Percentiles rank a stretch among this genome's conserved stretches.
Evolutionary conservation across 2,113 vertebrate genomes (phyloP).

Genomic region (Rostratula benghalensis): DNA sequence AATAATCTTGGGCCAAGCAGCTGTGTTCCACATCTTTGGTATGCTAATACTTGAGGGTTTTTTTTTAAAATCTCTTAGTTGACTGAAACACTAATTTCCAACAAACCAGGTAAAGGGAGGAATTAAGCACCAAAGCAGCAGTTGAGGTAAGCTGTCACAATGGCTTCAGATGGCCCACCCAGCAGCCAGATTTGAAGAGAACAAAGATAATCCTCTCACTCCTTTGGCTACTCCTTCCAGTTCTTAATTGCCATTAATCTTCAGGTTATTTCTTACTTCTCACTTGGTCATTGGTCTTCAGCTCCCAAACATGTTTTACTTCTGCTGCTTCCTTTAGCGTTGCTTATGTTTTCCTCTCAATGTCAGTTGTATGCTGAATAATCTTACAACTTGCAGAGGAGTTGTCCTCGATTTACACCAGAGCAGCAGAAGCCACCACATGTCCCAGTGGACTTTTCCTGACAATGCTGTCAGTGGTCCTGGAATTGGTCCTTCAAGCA

Average conservation of each 20-base stretch:
- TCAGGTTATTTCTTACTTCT: neutral
- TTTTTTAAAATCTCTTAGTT: neutral
- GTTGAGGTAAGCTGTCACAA: neutral
- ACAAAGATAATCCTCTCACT: neutral
- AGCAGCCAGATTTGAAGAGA: neutral
- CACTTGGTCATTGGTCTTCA: neutral
- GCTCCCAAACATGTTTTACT: neutral
- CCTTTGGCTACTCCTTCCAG: neutral
- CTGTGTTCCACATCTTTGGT: neutral
- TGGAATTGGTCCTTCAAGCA: neutral
- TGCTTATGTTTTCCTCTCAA: neutral
- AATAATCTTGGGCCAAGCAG: neutral
- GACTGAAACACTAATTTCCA: neutral
- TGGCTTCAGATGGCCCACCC: neutral
- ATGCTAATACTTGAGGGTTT: neutral
- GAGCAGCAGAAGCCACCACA: neutral
- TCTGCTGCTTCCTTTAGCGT: neutral
- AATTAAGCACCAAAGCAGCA: neutral
- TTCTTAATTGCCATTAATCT: neutral
- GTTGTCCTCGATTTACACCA: neutral
- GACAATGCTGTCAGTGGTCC: neutral
- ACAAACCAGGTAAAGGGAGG: neutral
- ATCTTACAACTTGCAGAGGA: neutral
- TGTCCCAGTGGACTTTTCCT: neutral
- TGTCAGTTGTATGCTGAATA: neutral